Evolutionary conservation across 2,797 vertebrate species (phyloP), one percentile per base, ranked within the genome.

Genomic region (Odontamblyopus lacepedii): DNA sequence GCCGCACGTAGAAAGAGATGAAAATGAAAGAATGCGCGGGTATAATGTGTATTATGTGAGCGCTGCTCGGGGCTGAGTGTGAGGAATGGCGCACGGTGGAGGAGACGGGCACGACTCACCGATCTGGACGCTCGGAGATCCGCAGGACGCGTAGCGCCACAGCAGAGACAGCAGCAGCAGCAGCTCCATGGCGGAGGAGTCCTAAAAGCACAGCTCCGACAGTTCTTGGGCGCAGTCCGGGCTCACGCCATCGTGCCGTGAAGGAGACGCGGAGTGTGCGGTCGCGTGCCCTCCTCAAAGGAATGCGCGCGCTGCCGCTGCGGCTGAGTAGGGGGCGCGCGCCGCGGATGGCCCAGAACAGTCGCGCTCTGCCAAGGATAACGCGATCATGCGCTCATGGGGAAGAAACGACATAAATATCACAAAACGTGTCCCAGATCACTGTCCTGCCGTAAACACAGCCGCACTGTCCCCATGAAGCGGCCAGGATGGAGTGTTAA

Each of bases 51-150:
- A 71, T 48, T 4, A 9, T 55, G 13, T 19, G 32, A 0, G 63
- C 23, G 1, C 13, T 5, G 64, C 6, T 5, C 15, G 0, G 1
- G 6, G 41, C 23, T 15, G 2, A 44, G 19, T 13, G 30, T 9
- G 9, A 11, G 44, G 29, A 30, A 23, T 35, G 27, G 50, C 69
- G 44, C 64, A 72, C 29, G 73, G 15, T 35, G 35, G 67, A 6
- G 11, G 50, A 38, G 64, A 67, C 27, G 50, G 23, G 66, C 50
- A 48, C 55, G 30, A 11, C 88, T 26, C 87, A 91, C 89, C 89
- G 74, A 91, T 91, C 67, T 91, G 89, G 68, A 91, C 88, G 75
- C 89, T 90, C 57, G 89, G 89, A 62, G 89, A 88, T 48, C 87
- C 89, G 76, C 87, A 88, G 59, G 79, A 38, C 67, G 82, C 77